Percentiles rank a stretch among this genome's conserved stretches.
These are phyloP conservation scores for Mormyrus lacerda DNA, from an alignment of 2,113 vertebrate genomes.

Conservation along the genomic window DNA sequence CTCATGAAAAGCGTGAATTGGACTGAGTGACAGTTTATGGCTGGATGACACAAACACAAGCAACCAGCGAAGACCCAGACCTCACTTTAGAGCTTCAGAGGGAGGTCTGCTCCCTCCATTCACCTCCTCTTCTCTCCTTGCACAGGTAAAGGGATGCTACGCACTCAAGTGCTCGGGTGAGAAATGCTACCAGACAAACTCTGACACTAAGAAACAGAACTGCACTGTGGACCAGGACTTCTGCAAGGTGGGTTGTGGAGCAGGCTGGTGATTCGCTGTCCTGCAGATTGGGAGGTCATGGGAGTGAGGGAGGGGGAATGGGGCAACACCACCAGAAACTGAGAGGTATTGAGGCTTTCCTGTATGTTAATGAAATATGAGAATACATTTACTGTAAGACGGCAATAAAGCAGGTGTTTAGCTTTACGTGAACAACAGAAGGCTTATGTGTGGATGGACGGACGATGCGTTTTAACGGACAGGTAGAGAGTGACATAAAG, in stretches of 20 bases:
- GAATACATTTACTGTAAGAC: background rate
- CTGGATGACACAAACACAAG: background rate
- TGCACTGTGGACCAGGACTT: constrained; percentile 49
- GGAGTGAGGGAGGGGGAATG: background rate
- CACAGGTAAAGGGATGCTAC: constrained; percentile 63
- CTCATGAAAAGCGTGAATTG: background rate
- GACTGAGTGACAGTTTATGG: background rate
- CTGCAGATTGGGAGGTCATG: constrained; percentile 35
- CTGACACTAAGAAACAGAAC: constrained; percentile 17
- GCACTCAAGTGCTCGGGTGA: constrained; percentile 40
- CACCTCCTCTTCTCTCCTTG: constrained; percentile 3
- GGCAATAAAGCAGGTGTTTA: background rate
- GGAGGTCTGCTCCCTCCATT: background rate
- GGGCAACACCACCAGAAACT: background rate
- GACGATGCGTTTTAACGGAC: background rate
- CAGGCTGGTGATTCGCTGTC: constrained; percentile 21
- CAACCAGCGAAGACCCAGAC: background rate
- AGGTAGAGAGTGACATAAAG: background rate
- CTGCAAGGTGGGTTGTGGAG: constrained; percentile 59
- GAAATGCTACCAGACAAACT: constrained; percentile 55
- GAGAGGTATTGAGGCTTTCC: background rate
- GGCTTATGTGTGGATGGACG: background rate
- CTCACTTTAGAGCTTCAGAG: background rate
- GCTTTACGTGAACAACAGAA: background rate
- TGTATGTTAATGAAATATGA: background rate